Base-by-base conservation (phyloP, 2,797 vertebrate genomes). In the Acrocephalus scirpaceus region DNA sequence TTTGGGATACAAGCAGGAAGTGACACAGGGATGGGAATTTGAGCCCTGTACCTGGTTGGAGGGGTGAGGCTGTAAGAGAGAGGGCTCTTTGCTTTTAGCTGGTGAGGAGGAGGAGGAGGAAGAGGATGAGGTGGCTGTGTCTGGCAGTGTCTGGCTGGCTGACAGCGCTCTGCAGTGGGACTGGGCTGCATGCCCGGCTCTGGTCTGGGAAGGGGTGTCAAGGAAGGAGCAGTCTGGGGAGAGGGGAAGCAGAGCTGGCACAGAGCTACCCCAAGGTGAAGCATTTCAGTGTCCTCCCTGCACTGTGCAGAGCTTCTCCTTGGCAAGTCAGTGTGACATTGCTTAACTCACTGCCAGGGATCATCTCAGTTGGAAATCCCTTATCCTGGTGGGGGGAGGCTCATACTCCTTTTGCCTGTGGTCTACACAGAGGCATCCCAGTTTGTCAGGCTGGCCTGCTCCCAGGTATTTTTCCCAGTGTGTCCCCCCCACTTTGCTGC, bases 161-260 rank as follows among this genome's bases (percentile, higher is more conserved):
- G 81, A 44, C 32, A 40, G 50, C 0, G 1, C 38, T 84, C 82
- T 1, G 65, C 74, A 74, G 89, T 3, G 3, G 45, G 62, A 47
- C 65, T 0, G 5, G 79, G 87, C 84, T 69, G 27, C 0, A 2
- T 83, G 92, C 87, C 87, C 0, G 0, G 61, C 61, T 84, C 66
- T 0, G 7, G 21, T n/a, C 51, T 5, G 19, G 18, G 10, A 38
- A 62, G 53, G n/a, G 30, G 23, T 13, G 40, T 21, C 69, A 57
- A 69, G 76, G 9, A 18, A 42, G 42, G 45, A 2, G 13, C 14
- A 25, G 4, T 45, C 3, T 58, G 42, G 42, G 75, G 48, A 83
- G 75, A n/a, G 61, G 38, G 40, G 64, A 29, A 88, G 48, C 19
- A 50, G 38, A 83, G 10, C 29, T 84, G 86, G 42, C 38, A 78